Evolutionary conservation across 2,888 invertebrate species (phyloP), one percentile per base, ranked within the genome.

Genomic region (Cheilosia impressa): DNA sequence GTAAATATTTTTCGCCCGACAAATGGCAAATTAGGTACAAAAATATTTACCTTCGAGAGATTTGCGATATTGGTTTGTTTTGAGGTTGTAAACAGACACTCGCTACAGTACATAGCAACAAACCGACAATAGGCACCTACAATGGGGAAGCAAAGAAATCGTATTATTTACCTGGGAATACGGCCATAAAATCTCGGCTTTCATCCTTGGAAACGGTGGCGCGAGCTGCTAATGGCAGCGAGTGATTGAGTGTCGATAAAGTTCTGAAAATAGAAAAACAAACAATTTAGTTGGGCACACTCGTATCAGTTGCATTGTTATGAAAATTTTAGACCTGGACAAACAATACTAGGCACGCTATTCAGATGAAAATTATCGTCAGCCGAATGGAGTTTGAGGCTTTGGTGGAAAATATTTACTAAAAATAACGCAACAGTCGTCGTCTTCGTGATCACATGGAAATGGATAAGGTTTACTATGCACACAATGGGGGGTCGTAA

Each of bases 111-210:
- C 15, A 6, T 43, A n/a, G 43, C 53, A 55, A 73, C 52, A 38
- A 55, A 52, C 2, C 4, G 7, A 27, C 15, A 41, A 34, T 4
- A 27, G 34, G 3, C 22, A 50, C 4, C 34, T 15, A 62, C 15
- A 10, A 10, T 34, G 34, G 10, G 34, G 55, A 17, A 43, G 27
- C n/a, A 10, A 31, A 31, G 31, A 31, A 31, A 31, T 9, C 0
- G 52, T 66, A 68, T 87, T 79, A 55, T 69, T 89, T 83, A 92
- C 92, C 92, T 88, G 97, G 97, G 93, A 97, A 97, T 87, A 96
- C 93, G 65, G 96, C 96, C 96, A 97, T 96, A 93, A 98, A 96
- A 91, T 97, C 96, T 89, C 96, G 93, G 91, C 95, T 95, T 93
- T 97, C 97, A 92, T 97, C 97, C 93, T 96, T 96, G 83, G 95